Percentiles rank a stretch among this genome's conserved stretches.
These are phyloP conservation scores for Promerops cafer DNA, from an alignment of 2,113 vertebrate genomes.

Conservation along the genomic window DNA sequence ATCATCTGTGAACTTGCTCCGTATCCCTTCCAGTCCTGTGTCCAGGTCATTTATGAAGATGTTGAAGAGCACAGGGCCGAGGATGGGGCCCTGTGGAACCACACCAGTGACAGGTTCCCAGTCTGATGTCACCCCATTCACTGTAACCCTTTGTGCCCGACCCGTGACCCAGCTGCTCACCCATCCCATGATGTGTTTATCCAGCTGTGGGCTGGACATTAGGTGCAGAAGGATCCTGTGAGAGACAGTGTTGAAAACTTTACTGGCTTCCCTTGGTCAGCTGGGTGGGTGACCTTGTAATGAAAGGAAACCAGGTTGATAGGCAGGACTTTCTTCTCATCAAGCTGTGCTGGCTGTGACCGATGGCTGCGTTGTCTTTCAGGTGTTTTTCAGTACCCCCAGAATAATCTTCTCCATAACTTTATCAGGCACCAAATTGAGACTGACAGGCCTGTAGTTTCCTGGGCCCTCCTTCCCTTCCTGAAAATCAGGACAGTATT, in stretches of 20 bases:
- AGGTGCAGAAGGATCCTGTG: not conserved
- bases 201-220: not conserved
- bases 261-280: not conserved
- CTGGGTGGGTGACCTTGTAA: not conserved
- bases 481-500: fast-evolving
- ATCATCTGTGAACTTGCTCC: not conserved
- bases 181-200: not conserved
- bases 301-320: not conserved
- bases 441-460: not conserved
- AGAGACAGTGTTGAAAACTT: fast-evolving
- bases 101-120: not conserved
- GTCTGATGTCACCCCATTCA: not conserved
- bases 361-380: fast-evolving
- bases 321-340: not conserved
- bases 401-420: not conserved
- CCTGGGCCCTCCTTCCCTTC: not conserved
- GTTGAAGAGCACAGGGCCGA: not conserved
- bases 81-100: not conserved
- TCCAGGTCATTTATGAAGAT: not conserved
- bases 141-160: not conserved
- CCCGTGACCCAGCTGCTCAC: not conserved
- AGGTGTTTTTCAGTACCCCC: not conserved
- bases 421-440: not conserved
- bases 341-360: not conserved
- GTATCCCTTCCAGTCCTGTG: not conserved